Evolutionary conservation across 2,113 vertebrate species (phyloP).

Genomic region (Microcebus griseorufus): DNA sequence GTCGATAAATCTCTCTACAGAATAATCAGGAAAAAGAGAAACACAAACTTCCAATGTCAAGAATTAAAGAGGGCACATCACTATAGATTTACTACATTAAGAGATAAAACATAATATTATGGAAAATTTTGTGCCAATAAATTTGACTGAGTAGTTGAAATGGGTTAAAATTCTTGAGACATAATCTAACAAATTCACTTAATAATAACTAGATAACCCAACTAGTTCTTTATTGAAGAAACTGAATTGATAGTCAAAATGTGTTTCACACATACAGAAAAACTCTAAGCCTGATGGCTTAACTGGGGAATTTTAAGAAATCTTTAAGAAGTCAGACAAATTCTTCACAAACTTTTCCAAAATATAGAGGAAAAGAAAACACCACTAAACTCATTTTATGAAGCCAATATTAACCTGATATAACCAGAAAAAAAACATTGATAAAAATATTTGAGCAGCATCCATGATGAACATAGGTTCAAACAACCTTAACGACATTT

Average conservation of each 20-base stretch:
- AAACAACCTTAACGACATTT: neutral
- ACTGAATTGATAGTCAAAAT: neutral
- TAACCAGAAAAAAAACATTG: neutral
- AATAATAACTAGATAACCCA: neutral
- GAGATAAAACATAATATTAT: neutral
- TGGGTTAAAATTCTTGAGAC: neutral
- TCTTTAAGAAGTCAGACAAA: neutral
- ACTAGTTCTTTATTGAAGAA: neutral
- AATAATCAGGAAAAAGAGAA: neutral
- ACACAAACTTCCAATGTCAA: neutral
- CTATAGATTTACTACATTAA: neutral
- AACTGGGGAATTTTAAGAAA: neutral
- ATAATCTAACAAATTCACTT: neutral
- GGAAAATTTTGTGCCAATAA: neutral
- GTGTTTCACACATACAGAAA: neutral
- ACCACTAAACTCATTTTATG: neutral
- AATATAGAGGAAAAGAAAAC: neutral
- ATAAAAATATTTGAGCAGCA: neutral
- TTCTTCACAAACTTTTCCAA: neutral
- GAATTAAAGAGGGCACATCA: neutral
- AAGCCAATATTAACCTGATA: neutral
- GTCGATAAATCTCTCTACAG: neutral
- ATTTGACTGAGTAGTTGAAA: neutral
- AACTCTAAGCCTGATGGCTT: neutral
- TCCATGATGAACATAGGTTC: neutral